phyloP scores from a whole-genome alignment of 1,140 invertebrate genomes.

The Hyposmocoma kahamanoa region DNA sequence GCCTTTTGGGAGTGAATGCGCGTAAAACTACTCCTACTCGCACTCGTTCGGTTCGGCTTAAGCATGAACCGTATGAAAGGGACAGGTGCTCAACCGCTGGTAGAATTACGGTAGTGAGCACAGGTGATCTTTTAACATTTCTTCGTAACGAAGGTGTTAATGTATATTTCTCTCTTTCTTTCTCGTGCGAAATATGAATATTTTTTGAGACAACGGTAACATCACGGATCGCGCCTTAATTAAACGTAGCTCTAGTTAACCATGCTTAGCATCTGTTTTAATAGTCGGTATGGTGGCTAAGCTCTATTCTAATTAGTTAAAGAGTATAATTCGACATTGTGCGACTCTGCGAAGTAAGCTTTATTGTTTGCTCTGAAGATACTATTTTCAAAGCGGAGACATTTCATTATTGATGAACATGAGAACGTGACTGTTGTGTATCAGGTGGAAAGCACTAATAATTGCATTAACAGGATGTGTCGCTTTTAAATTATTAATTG shows the following conservation, averaged over 20 bases:
- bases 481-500: too few species aligned
- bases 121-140: slow-evolving; percentile 72
- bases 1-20: slow-evolving; percentile 19
- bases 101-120: slow-evolving; percentile 74
- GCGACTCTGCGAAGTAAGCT: slow-evolving; percentile 35
- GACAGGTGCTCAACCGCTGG: slow-evolving; percentile 68
- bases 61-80: slow-evolving; percentile 69
- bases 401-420: slow-evolving; percentile 29
- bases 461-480: too few species aligned
- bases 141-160: slow-evolving; percentile 55
- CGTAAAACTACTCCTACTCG: slow-evolving; percentile 68
- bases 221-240: slow-evolving; percentile 40
- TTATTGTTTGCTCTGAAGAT: slow-evolving; percentile 28
- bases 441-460: too few species aligned
- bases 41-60: slow-evolving; percentile 67
- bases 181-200: slow-evolving; percentile 16
- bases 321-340: slow-evolving; percentile 20
- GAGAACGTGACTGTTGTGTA: slow-evolving; percentile 23
- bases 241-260: slow-evolving; percentile 54
- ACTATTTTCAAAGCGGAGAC: slow-evolving; percentile 19
- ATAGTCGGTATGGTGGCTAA: slow-evolving; percentile 44
- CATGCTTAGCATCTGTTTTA: slow-evolving; percentile 61
- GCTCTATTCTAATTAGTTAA: slow-evolving; percentile 58
- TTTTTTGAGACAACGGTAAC: slow-evolving; percentile 28
- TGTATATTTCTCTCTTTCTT: slow-evolving; percentile 55